Base-by-base conservation (phyloP, 2,797 vertebrate genomes). In the Caiman crocodilus region DNA sequence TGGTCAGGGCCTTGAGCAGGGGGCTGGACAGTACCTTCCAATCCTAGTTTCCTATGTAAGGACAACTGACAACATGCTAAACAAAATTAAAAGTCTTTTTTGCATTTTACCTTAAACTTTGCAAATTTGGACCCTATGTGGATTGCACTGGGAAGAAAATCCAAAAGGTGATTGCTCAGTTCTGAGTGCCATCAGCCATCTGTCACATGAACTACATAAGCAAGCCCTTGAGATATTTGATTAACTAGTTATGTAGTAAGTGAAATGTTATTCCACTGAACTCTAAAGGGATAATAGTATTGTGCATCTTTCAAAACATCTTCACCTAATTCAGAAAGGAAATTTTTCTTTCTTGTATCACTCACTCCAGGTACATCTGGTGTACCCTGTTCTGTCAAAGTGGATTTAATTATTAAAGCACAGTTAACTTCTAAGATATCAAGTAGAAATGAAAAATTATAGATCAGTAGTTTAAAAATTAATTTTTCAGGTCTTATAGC, bases 391-490 rank as follows among this genome's bases (percentile, higher is more conserved):
- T 75, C 85, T 58, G n/a, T 30, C 78, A 73, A 79, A 82, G 55
- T 32, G 30, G 18, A n/a, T 32, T 69, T 56, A 83, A 80, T 79
- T 85, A 73, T 83, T 60, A 94, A 93, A 20, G 28, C 3, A 1
- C 25, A 2, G 18, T 90, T 90, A 85, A 92, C 42, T 69, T 84
- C 3, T 61, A 5, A 3, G 12, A 67, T 88, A 50, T 88, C 90
- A 78, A 92, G 21, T 84, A 82, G 84, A 76, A 84, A 87, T 80
- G 83, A 63, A 96, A 94, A 91, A 74, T 15, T 65, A 28, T 9
- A 91, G 91, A 84, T 69, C 1, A 1, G 82, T 94, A 93, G 90
- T 93, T 92, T 61, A 95, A 87, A 85, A 93, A 94, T 90, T 63
- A 25, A 89, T 94, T 95, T 95, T 82, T 91, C 67, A 42, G 30